Percentiles rank a stretch among this genome's conserved stretches.
Conservation (phyloP, 2,888 invertebrate species). For the Clepsis dumicolana region DNA sequence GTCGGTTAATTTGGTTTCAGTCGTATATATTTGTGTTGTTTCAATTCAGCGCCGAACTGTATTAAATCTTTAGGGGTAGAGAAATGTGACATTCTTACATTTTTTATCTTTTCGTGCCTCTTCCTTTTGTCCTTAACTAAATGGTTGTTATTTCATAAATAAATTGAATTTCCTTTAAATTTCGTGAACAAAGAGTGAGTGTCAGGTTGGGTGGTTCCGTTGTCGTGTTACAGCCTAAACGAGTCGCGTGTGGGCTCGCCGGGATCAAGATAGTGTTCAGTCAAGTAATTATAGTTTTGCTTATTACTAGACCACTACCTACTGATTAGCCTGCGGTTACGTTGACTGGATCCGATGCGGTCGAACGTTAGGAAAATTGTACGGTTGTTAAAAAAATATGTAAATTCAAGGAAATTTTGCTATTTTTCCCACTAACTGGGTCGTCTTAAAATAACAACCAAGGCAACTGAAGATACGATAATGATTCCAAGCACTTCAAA, state of each 20-base stretch:
- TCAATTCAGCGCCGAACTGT: not conserved
- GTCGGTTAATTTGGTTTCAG: conserved; percentile 31
- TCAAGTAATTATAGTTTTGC: conserved; percentile 78
- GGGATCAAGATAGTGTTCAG: conserved; percentile 73
- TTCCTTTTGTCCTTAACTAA: not conserved
- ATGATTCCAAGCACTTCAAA: not conserved
- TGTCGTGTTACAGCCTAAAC: conserved; percentile 74
- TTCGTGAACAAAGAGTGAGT: conserved; percentile 60
- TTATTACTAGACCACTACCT: conserved; percentile 57
- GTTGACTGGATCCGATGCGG: conserved; percentile 4
- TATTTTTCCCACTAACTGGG: not conserved
- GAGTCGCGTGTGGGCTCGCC: conserved; percentile 72
- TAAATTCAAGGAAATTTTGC: not conserved
- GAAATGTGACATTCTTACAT: not conserved
- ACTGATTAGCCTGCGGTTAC: conserved; percentile 32
- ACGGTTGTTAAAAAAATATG: conserved; percentile 13
- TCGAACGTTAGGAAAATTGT: not conserved
- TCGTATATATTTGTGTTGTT: conserved; percentile 11
- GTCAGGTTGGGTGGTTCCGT: conserved; percentile 67
- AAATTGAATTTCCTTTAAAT: not conserved
- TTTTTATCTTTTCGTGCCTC: not conserved
- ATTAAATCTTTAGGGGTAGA: not conserved
- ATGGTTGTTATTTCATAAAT: not conserved
- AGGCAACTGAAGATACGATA: not conserved
- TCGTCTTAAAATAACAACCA: not conserved